Conservation (phyloP, 2,797 vertebrate genomes). For the Ispidina picta region DNA sequence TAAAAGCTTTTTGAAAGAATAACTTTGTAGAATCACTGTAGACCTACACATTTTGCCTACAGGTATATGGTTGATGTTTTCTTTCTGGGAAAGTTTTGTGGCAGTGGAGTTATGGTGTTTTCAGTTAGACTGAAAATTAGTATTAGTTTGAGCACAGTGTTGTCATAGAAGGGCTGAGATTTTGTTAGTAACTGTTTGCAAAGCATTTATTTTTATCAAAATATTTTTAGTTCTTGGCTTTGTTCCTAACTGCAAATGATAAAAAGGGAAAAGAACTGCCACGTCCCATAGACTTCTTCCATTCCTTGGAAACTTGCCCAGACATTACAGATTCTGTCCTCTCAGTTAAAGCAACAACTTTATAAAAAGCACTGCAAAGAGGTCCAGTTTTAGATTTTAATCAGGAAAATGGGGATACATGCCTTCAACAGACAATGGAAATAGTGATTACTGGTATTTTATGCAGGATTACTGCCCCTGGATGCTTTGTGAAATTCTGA, state of each 20-base stretch:
- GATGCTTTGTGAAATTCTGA: background rate
- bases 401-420: background rate
- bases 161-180: constrained; percentile 9
- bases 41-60: background rate
- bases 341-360: background rate
- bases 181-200: constrained; percentile 52
- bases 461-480: background rate
- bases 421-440: background rate
- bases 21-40: background rate
- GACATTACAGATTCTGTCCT: background rate
- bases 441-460: background rate
- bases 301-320: constrained; percentile 25
- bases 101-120: background rate
- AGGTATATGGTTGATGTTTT: background rate
- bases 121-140: background rate
- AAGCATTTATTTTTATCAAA: constrained; percentile 56
- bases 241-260: constrained; percentile 32
- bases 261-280: constrained; percentile 38
- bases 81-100: background rate
- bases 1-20: background rate
- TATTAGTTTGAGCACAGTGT: constrained; percentile 24
- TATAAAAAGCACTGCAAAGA: background rate
- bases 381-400: background rate
- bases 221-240: constrained; percentile 65
- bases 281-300: background rate